Base-by-base conservation (phyloP, 1,140 invertebrate species). In the Mamestra configurata region DNA sequence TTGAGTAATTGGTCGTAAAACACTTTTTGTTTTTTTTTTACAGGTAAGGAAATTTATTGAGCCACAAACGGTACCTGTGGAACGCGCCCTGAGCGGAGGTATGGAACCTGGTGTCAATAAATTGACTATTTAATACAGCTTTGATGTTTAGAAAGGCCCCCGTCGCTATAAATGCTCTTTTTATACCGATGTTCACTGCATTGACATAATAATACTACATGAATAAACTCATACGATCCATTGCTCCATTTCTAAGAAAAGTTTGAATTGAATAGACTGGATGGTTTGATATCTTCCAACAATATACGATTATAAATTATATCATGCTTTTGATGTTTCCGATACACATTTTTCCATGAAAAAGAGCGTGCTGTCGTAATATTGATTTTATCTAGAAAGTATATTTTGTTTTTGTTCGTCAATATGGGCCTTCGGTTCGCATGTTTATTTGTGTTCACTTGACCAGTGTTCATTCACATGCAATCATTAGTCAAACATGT, bases 41-140 rank as follows among this genome's bases (percentile, higher is more conserved):
- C 89, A 91, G 89, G 88, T 91, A 91, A 89, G 89, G 79, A 46
- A 86, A 53, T 66, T 68, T 78, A 66, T 64, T 79, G 80, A 81
- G 72, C 82, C 55, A 82, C 78, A 86, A 87, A 86, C 87, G 88
- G 86, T 79, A 81, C 77, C 77, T 70, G 80, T 78, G 82, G 75
- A 43, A 43, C 46, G 66, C 46, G 53, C 72, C 71, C 46, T 76
- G 59, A 61, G 57, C 73, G 46, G 51, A 79, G 79, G 80, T 84
- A 82, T 43, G 7, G 27, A 37, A 15, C 35, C n/a, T 40, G 79
- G 85, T 82, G 83, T 77, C 79, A 64, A 88, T 86, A 87, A 88
- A 86, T 85, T 81, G 79, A 76, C 46, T 20, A 78, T 55, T 87
- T 84, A 82, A 87, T 80, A 82, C 37, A 27, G 75, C 73, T 49